A percentile compares a stretch with the other conserved stretches of the same genome.
These are phyloP conservation scores for Tiliacea citrago DNA, from an alignment of 2,888 invertebrate genomes.

Conservation along the genomic window DNA sequence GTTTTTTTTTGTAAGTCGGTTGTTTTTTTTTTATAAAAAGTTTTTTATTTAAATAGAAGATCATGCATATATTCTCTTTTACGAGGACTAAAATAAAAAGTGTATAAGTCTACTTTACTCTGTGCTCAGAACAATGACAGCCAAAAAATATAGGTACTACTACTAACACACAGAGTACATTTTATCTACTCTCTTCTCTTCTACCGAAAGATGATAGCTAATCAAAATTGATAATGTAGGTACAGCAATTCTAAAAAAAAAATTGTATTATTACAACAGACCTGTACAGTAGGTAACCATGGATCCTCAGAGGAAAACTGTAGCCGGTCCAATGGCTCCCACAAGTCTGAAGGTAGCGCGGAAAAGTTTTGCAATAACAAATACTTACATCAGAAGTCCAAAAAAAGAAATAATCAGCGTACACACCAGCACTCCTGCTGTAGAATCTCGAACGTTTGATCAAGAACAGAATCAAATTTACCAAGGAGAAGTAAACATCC, in stretches of 20 bases:
- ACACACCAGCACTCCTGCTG: constrained; percentile 81
- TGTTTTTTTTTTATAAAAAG: too few species aligned
- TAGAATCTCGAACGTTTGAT: constrained; percentile 77
- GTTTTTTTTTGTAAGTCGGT: too few species aligned
- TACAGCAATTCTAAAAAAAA: background rate
- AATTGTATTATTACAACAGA: constrained; percentile 5
- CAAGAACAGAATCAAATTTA: constrained; percentile 82
- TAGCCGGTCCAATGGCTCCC: constrained; percentile 81
- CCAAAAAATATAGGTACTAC: too few species aligned
- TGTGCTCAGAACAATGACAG: constrained; percentile 42
- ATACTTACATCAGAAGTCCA: constrained; percentile 69
- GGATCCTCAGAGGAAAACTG: constrained; percentile 81
- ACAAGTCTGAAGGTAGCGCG: constrained; percentile 75
- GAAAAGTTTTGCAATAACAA: constrained; percentile 78
- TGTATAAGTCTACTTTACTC: constrained; percentile 4
- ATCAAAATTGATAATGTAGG: constrained; percentile 41
- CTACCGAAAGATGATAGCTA: constrained; percentile 31
- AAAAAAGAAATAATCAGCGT: constrained; percentile 83
- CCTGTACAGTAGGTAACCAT: constrained; percentile 58
- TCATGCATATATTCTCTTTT: background rate
- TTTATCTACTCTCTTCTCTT: too few species aligned
- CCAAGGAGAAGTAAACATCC: constrained; percentile 83
- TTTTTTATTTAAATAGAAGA: too few species aligned
- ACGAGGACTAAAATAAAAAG: background rate
- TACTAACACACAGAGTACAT: too few species aligned